Evolutionary conservation across 1,140 invertebrate species (phyloP), one percentile per base, ranked within the genome.

Genomic region (Amphibalanus amphitrite): DNA sequence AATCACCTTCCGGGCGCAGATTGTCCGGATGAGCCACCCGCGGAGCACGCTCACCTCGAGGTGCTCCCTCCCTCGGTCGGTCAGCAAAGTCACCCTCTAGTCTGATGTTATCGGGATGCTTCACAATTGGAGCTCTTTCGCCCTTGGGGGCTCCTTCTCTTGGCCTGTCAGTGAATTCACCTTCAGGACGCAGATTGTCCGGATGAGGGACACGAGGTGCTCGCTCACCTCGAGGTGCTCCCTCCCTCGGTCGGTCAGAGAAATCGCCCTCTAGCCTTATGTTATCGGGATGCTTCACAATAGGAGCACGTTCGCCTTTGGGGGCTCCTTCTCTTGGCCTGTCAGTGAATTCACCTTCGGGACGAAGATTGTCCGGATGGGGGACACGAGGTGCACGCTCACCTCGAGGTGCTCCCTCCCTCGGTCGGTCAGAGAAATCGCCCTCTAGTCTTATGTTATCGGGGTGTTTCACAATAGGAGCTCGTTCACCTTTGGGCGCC

Each of bases 401-500:
- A 76, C 76, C 77, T 38, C 33, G 33, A 6, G 33, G 33, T 4
- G 33, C 33, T 15, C 33, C 33, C 33, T 38, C 33, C 33, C 33
- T 38, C 33, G 33, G 4, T 15, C 33, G 33, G 59, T 74, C 69
- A 15, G 28, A 3, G 68, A 77, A 75, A 28, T 76, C 70, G 28
- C 88, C 88, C 76, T 88, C 87, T 13, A 86, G 83, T 3, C 78
- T 76, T 1, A 89, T 76, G 75, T 85, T 83, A 71, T 85, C 83
- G 73, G 78, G 75, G 74, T 85, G 76, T 73, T 76, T 78, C 28
- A 80, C 78, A 29, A 82, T 76, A 1, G 79, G 72, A 0, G 79
- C 80, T 59, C 75, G 82, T n/a, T 74, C 74, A 64, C 68, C 72
- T 28, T 38, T 38, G 72, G 4, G 79, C 79, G 70, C 74, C 81